phyloP scores from a whole-genome alignment of 30 jellyfish, hydroid and myxozoan species.

The Phacellophora camtschatica region DNA sequence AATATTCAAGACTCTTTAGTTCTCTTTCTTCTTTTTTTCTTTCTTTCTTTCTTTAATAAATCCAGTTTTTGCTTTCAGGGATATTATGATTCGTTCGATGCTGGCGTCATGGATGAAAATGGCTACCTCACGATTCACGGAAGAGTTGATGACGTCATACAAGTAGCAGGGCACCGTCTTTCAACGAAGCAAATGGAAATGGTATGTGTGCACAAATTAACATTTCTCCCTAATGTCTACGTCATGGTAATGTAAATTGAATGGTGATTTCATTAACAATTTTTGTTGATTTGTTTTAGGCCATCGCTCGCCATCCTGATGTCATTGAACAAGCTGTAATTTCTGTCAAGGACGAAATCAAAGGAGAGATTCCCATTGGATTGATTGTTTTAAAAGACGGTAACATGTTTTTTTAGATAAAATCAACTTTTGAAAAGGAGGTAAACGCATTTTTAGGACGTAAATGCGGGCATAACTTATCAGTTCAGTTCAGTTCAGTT shows the following conservation, averaged over 20 bases:
- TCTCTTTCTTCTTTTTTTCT: neutral
- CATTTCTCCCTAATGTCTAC: no score
- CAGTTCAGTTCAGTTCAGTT: no score
- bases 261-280: neutral
- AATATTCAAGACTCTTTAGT: neutral
- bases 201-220: slow-evolving; percentile 59
- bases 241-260: no score
- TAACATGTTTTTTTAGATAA: neutral
- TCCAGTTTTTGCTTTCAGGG: slow-evolving; percentile 39
- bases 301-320: slow-evolving; percentile 87
- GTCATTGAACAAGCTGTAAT: slow-evolving; percentile 91
- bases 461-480: no score
- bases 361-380: slow-evolving; percentile 91
- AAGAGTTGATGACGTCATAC: slow-evolving; percentile 93
- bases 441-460: no score
- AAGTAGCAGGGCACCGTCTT: slow-evolving; percentile 96
- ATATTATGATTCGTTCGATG: slow-evolving; percentile 78
- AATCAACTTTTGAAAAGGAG: no score
- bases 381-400: slow-evolving; percentile 82
- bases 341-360: slow-evolving; percentile 71
- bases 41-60: no score
- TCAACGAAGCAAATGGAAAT: slow-evolving; percentile 94
- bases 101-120: slow-evolving; percentile 84
- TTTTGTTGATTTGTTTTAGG: slow-evolving; percentile 34
- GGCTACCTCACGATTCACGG: slow-evolving; percentile 89